These are phyloP conservation scores for Intellagama lesueurii DNA, from an alignment of 2,797 vertebrate genomes.

Conservation along the genomic window DNA sequence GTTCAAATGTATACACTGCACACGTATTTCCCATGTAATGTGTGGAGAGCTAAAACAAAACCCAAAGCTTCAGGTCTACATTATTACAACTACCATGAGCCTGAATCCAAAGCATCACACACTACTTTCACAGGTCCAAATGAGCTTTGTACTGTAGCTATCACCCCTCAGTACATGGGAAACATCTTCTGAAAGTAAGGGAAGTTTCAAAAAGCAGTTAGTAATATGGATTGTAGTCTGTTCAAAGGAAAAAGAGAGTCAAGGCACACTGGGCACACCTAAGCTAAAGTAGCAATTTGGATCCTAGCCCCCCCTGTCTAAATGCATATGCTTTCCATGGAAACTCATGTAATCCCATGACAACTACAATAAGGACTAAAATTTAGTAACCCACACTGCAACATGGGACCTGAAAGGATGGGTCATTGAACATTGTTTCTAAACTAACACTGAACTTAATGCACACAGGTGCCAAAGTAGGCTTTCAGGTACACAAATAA, in stretches of 20 bases:
- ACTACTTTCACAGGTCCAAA: neutral
- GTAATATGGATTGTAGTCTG: neutral
- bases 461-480: slow-evolving; percentile 31
- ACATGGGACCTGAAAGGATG: neutral
- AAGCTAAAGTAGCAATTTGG: neutral
- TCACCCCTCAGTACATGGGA: neutral
- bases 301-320: slow-evolving; percentile 2
- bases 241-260: slow-evolving; percentile 13
- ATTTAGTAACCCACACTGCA: slow-evolving; percentile 46
- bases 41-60: neutral
- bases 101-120: slow-evolving; percentile 6
- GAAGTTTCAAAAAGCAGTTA: neutral
- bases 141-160: neutral
- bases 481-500: slow-evolving; percentile 43
- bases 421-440: slow-evolving; percentile 5
- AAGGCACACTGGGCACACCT: slow-evolving; percentile 1
- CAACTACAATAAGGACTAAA: slow-evolving; percentile 43
- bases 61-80: neutral
- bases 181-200: neutral
- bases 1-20: neutral
- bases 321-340: slow-evolving; percentile 30
- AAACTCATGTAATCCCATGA: slow-evolving; percentile 32
- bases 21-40: neutral
- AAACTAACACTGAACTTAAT: slow-evolving; percentile 44
- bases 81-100: neutral